Evolutionary conservation across 64 coral and sea anemone species (phyloP).

Genomic region (Dendrophyllia cribrosa): DNA sequence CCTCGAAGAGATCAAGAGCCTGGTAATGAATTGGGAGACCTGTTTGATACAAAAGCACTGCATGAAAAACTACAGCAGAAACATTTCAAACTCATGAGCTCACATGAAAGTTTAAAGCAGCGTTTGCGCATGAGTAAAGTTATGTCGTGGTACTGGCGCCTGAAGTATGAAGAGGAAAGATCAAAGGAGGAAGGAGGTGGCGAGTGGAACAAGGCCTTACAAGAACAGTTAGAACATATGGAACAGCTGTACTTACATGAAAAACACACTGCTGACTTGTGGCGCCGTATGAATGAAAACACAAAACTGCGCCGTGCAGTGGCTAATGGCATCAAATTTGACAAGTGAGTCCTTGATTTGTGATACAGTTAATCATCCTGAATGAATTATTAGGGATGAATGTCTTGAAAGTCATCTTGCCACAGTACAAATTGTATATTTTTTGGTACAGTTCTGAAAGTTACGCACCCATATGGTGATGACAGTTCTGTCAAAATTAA

Average conservation of each 20-base stretch:
- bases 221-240: background rate
- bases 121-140: conserved; percentile 53
- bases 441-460: too few relatives aligned
- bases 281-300: conserved; percentile 17
- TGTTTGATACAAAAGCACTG: conserved; percentile 50
- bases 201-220: conserved; percentile 23
- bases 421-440: too few relatives aligned
- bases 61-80: conserved; percentile 66
- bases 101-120: conserved; percentile 31
- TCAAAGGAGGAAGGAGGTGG: background rate
- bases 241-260: conserved; percentile 18
- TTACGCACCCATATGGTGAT: too few relatives aligned
- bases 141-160: conserved; percentile 77
- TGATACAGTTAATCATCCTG: too few relatives aligned
- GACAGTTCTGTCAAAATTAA: too few relatives aligned
- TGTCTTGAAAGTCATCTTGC: too few relatives aligned
- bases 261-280: conserved; percentile 36
- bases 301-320: background rate
- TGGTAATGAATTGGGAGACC: background rate
- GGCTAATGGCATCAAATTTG: conserved; percentile 19
- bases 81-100: conserved; percentile 43
- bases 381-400: too few relatives aligned
- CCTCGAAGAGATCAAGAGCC: conserved; percentile 6
- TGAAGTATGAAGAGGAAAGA: conserved; percentile 68
- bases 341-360: background rate